These are phyloP conservation scores for Masnerella sp. DNA, from an alignment of 2,888 invertebrate species.

Conservation along the genomic window DNA sequence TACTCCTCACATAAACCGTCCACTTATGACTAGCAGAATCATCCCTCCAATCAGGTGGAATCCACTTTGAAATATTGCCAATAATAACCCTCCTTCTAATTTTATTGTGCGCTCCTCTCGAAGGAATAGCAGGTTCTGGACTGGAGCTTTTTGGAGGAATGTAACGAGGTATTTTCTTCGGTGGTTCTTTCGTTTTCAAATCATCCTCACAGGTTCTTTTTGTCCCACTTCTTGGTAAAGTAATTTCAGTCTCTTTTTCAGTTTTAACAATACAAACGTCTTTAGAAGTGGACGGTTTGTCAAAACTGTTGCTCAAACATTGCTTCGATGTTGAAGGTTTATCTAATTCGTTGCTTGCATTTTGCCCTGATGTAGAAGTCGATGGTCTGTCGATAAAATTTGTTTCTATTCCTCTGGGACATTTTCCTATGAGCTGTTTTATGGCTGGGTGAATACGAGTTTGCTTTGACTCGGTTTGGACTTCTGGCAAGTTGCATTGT, in stretches of 20 bases:
- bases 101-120: conserved; percentile 72
- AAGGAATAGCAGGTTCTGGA: conserved; percentile 67
- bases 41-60: conserved; percentile 83
- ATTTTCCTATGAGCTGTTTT: conserved; percentile 83
- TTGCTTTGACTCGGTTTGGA: conserved; percentile 74
- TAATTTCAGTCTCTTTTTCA: conserved; percentile 10
- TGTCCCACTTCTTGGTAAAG: not conserved
- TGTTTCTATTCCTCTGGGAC: conserved; percentile 68
- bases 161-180: conserved; percentile 74
- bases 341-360: conserved; percentile 30
- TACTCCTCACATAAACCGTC: conserved; percentile 91
- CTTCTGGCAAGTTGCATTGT: conserved; percentile 77
- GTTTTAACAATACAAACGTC: not conserved
- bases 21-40: conserved; percentile 91
- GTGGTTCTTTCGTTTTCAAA: conserved; percentile 38
- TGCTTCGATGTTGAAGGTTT: conserved; percentile 57
- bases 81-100: conserved; percentile 76
- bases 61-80: conserved; percentile 91
- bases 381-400: conserved; percentile 55
- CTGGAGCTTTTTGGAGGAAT: conserved; percentile 71
- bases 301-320: conserved; percentile 28
- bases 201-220: conserved; percentile 27
- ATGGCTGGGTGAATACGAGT: conserved; percentile 86
- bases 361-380: conserved; percentile 54
- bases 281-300: conserved; percentile 42